phyloP scores from a whole-genome alignment of 2,113 vertebrate genomes.

The Triplophysa siluroides region DNA sequence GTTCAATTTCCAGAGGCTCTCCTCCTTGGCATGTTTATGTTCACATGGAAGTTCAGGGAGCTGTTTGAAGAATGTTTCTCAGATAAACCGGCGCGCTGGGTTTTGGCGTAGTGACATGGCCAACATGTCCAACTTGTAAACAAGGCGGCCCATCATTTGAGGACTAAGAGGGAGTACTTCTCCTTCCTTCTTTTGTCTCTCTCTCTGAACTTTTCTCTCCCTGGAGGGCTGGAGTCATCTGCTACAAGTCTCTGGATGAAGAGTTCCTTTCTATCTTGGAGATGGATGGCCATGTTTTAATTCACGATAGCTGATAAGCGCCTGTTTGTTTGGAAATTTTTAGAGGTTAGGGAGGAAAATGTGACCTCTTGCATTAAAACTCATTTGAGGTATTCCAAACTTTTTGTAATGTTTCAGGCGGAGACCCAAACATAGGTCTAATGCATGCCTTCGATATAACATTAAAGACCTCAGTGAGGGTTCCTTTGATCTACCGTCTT shows the following conservation, averaged over 20 bases:
- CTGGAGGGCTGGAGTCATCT: slow-evolving; percentile 45
- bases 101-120: slow-evolving; percentile 50
- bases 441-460: not conserved
- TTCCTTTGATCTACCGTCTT: not conserved
- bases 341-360: slow-evolving; percentile 17
- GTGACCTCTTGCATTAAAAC: slow-evolving; percentile 12
- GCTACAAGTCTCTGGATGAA: slow-evolving; percentile 45
- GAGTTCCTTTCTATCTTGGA: slow-evolving; percentile 39
- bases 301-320: slow-evolving; percentile 50
- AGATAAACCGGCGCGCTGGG: slow-evolving; percentile 57
- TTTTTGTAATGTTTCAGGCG: not conserved
- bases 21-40: slow-evolving; percentile 67
- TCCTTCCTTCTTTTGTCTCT: slow-evolving; percentile 15
- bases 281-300: slow-evolving; percentile 48
- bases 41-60: slow-evolving; percentile 67
- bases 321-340: slow-evolving; percentile 38
- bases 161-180: slow-evolving; percentile 39
- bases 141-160: slow-evolving; percentile 48
- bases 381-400: not conserved
- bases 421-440: not conserved
- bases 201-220: slow-evolving; percentile 54
- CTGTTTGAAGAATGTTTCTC: slow-evolving; percentile 67
- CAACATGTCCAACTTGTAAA: slow-evolving; percentile 54
- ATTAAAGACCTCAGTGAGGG: no score
- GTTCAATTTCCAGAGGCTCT: slow-evolving; percentile 51